Evolutionary conservation across 2,113 vertebrate species (phyloP).

Genomic region (Eurystomus gularis): DNA sequence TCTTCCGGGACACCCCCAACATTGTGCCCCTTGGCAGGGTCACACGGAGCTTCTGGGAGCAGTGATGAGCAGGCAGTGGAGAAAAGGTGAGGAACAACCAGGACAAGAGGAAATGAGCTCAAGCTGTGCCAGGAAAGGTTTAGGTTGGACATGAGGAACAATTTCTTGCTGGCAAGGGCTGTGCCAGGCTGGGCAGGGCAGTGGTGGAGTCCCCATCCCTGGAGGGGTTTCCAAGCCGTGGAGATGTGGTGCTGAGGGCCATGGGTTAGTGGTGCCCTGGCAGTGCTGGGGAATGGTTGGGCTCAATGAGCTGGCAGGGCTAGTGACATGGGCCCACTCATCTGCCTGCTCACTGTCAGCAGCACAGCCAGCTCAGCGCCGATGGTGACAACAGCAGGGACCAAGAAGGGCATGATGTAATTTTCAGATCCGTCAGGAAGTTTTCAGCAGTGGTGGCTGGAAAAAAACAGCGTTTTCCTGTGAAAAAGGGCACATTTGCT

Average conservation of each 20-base stretch:
- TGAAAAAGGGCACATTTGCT: constrained; percentile 39
- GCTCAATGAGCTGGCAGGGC: neutral
- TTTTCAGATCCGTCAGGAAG: neutral
- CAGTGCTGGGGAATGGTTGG: too few species aligned
- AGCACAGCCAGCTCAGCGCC: neutral
- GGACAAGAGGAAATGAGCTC: neutral
- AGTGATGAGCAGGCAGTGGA: neutral
- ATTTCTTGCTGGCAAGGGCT: neutral
- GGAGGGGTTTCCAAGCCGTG: neutral
- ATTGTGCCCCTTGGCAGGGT: neutral
- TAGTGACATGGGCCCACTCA: neutral
- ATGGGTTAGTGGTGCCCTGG: too few species aligned
- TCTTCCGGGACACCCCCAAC: neutral
- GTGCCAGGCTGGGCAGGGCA: neutral
- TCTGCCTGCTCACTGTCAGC: neutral
- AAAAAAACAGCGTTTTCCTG: constrained; percentile 24
- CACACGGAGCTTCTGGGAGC: neutral
- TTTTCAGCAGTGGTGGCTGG: neutral
- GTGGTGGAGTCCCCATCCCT: neutral
- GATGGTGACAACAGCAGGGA: neutral
- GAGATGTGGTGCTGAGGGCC: neutral
- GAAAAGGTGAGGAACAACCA: neutral
- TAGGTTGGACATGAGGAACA: neutral
- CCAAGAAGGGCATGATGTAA: constrained; percentile 6
- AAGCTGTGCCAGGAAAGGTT: neutral